Evolutionary conservation across 2,888 invertebrate species (phyloP).

Genomic region (Diachrysia chrysitis): DNA sequence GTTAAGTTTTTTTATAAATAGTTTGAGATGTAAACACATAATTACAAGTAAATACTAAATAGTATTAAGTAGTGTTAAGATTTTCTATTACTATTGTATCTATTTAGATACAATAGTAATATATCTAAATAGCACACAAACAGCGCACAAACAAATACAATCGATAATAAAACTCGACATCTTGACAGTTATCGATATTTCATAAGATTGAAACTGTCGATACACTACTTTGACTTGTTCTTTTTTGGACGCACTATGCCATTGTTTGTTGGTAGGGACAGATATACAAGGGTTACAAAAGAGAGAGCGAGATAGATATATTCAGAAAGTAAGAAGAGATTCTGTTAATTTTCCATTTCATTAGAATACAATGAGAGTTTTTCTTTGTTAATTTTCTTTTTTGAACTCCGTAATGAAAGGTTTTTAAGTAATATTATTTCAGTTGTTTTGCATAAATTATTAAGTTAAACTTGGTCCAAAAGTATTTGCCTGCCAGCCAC

Average conservation of each 20-base stretch:
- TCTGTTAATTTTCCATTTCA: constrained; percentile 74
- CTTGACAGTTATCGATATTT: constrained; percentile 72
- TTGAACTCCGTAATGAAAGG: constrained; percentile 43
- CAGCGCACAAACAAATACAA: constrained; percentile 55
- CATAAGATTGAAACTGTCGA: constrained; percentile 61
- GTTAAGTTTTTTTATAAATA: too few relatives aligned
- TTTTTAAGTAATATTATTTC: constrained; percentile 30
- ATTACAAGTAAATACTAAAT: too few relatives aligned
- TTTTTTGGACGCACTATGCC: constrained; percentile 84
- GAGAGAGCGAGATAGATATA: constrained; percentile 68
- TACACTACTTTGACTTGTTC: constrained; percentile 75
- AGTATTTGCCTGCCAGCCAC: too few relatives aligned
- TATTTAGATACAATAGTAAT: too few relatives aligned
- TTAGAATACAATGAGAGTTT: constrained; percentile 74
- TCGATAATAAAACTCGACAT: constrained; percentile 56
- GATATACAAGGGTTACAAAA: constrained; percentile 58
- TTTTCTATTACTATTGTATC: too few relatives aligned
- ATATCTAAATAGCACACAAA: too few relatives aligned
- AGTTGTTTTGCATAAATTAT: constrained; percentile 23
- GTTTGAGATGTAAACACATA: too few relatives aligned
- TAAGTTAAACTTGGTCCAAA: constrained; percentile 20
- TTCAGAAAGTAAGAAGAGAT: constrained; percentile 63
- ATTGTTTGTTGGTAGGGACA: constrained; percentile 86
- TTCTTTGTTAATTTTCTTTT: constrained; percentile 66
- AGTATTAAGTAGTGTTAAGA: too few relatives aligned